Evolutionary conservation across 2,113 vertebrate species (phyloP).

Genomic region (Anoplopoma fimbria): DNA sequence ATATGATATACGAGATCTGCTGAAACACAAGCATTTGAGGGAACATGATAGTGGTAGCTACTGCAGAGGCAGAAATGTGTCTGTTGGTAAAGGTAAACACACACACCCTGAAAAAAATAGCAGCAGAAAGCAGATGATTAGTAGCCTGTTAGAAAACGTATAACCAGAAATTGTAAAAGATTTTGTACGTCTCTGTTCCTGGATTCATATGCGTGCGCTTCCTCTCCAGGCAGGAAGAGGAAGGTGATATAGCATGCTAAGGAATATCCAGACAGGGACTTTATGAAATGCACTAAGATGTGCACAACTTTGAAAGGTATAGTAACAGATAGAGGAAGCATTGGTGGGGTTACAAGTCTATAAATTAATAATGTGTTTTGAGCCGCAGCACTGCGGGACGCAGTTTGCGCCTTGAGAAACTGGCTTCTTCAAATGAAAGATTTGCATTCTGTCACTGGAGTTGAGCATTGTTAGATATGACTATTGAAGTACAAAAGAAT

Average conservation of each 20-base stretch:
- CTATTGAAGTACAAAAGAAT: constrained; percentile 49
- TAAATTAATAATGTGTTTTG: constrained; percentile 85
- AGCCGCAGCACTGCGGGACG: constrained; percentile 74
- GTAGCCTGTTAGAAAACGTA: constrained; percentile 52
- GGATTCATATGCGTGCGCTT: constrained; percentile 52
- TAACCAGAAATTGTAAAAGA: constrained; percentile 38
- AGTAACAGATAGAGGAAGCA: constrained; percentile 76
- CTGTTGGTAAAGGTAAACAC: constrained; percentile 38
- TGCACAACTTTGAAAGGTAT: constrained; percentile 73
- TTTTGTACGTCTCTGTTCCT: constrained; percentile 30
- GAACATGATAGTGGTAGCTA: constrained; percentile 19
- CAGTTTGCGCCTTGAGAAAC: constrained; percentile 73
- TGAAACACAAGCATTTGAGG: constrained; percentile 23
- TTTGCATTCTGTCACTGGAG: constrained; percentile 80
- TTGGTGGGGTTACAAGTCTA: constrained; percentile 76
- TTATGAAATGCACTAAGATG: constrained; percentile 72
- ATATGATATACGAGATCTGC: constrained; percentile 36
- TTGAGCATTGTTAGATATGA: constrained; percentile 67
- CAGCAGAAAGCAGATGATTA: constrained; percentile 52
- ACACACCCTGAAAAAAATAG: constrained; percentile 39
- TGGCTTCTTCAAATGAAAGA: constrained; percentile 81
- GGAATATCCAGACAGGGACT: constrained; percentile 67
- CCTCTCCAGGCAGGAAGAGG: constrained; percentile 52
- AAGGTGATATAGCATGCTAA: constrained; percentile 68
- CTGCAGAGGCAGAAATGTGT: constrained; percentile 21